Conservation (phyloP, 2,113 vertebrate species). For the human region DNA sequence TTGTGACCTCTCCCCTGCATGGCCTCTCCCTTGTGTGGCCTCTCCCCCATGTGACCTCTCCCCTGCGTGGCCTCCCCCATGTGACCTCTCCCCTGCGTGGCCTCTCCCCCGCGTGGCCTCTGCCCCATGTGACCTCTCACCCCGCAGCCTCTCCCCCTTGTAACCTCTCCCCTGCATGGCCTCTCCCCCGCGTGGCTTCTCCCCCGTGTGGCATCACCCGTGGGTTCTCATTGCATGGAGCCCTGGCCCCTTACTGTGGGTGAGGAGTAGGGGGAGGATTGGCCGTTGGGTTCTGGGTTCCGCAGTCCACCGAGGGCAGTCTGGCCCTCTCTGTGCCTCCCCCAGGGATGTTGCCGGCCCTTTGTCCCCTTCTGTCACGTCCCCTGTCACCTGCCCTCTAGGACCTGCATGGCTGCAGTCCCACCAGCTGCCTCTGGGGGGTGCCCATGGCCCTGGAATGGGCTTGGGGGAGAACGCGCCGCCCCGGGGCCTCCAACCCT, state of each 20-base stretch:
- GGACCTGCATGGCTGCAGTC: background rate
- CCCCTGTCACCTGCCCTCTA: no score
- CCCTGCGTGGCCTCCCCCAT: no score
- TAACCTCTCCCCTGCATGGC: no score
- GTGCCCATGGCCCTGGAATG: background rate
- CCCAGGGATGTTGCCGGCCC: no score
- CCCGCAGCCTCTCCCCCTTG: no score
- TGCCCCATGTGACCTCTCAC: no score
- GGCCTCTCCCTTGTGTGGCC: accelerated
- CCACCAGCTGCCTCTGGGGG: background rate
- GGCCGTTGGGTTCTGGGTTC: background rate
- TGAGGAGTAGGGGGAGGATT: background rate
- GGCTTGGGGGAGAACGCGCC: accelerated
- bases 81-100: no score
- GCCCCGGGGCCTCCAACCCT: background rate
- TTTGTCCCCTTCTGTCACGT: background rate
- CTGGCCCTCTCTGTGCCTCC: background rate
- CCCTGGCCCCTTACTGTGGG: background rate
- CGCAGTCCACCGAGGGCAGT: background rate
- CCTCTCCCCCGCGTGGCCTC: no score
- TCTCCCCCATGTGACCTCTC: background rate
- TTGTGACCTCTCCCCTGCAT: background rate
- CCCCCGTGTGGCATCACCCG: background rate
- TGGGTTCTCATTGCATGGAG: background rate
- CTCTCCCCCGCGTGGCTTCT: background rate